These are phyloP conservation scores for Xiphophorus birchmanni DNA, from an alignment of 2,797 vertebrate genomes.

Conservation along the genomic window DNA sequence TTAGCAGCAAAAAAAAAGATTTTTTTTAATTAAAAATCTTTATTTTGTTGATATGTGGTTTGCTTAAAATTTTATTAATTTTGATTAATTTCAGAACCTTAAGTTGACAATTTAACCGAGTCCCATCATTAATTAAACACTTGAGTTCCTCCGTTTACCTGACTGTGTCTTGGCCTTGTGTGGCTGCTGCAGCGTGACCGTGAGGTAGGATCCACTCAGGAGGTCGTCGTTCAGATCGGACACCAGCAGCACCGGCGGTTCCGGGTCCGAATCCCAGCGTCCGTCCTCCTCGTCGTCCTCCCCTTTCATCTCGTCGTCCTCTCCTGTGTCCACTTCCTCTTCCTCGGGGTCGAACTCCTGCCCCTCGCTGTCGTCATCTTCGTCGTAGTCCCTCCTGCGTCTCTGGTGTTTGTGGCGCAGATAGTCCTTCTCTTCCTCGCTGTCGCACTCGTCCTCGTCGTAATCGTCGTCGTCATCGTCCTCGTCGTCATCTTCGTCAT, in stretches of 20 bases:
- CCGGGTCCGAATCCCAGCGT: conserved; percentile 91
- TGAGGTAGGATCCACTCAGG: conserved; percentile 93
- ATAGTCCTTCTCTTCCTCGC: conserved; percentile 55
- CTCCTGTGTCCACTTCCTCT: conserved; percentile 74
- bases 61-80: too few relatives aligned
- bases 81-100: too few relatives aligned
- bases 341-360: conserved; percentile 78
- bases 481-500: conserved; percentile 52
- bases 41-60: too few relatives aligned
- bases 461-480: conserved; percentile 57
- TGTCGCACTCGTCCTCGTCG: conserved; percentile 40
- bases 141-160: conserved; percentile 52
- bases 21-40: too few relatives aligned
- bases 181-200: conserved; percentile 93
- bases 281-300: conserved; percentile 85
- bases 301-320: conserved; percentile 68
- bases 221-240: conserved; percentile 84
- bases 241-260: conserved; percentile 82
- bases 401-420: conserved; percentile 42
- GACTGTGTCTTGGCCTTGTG: conserved; percentile 84
- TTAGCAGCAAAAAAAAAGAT: too few relatives aligned
- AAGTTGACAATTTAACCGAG: too few relatives aligned
- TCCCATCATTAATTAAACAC: background rate
- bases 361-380: conserved; percentile 75
- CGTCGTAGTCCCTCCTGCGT: conserved; percentile 52